Evolutionary conservation across 2,888 invertebrate genomes (phyloP), one percentile per base, ranked within the genome.

Genomic region (Leptinotarsa juncta): DNA sequence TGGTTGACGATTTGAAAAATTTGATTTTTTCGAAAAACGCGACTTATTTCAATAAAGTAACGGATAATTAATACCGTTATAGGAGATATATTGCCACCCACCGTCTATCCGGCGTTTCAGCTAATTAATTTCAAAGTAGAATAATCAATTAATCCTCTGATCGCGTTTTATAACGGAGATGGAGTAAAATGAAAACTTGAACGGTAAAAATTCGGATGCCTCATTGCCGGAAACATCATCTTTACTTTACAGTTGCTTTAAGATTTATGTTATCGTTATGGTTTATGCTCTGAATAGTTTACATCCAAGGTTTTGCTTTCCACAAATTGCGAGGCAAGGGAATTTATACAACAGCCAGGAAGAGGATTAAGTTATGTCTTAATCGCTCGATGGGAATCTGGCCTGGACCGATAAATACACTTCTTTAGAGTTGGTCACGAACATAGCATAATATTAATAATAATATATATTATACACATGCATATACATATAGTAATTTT

Each of bases 221-320:
- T 14, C 32, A 14, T 57, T 49, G 67, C 72, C 71, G 75, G 77
- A 77, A 77, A 76, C 74, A 66, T 68, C 74, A 72, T 74, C 70
- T 76, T 72, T 65, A 66, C 60, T 75, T 73, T 75, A 77, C 77
- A 74, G 77, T 78, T 78, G 72, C 66, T 42, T 75, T 32, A 55
- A 75, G 78, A 77, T 75, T 78, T 72, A 77, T 72, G 73, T 73
- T 75, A 73, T 78, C 77, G 75, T 75, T 78, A 75, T 78, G 77
- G 72, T 77, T 78, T 75, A 77, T 77, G 78, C 75, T 71, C 67
- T 68, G 71, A 71, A 72, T 75, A 75, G 74, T 74, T 75, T 72
- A 75, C 74, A 71, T 62, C n/a, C 32, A 32, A 32, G 62, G 62
- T 32, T 62, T n/a, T 60, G 15, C 42, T 32, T 62, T 62, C 42